These are phyloP conservation scores for Cheilosia impressa DNA, from an alignment of 2,888 invertebrate species.

Conservation along the genomic window DNA sequence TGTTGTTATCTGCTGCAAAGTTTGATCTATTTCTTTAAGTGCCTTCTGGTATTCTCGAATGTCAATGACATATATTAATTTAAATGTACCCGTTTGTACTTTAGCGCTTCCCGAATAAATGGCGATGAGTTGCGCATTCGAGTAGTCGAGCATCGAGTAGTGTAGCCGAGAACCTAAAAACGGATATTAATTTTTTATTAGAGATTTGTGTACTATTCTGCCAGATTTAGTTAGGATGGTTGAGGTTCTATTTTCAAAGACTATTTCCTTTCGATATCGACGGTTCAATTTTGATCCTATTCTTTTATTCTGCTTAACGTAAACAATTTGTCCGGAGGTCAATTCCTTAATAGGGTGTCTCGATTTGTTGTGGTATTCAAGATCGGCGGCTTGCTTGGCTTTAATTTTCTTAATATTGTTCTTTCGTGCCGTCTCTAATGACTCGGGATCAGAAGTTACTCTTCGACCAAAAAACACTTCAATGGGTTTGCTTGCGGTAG, in stretches of 20 bases:
- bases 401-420: slow-evolving; percentile 62
- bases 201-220: neutral
- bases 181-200: slow-evolving; percentile 30
- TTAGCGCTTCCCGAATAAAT: no score
- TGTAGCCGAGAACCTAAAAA: slow-evolving; percentile 25
- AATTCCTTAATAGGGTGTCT: slow-evolving; percentile 50
- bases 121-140: no score
- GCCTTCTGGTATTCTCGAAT: slow-evolving; percentile 20
- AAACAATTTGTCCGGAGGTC: no score
- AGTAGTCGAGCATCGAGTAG: neutral
- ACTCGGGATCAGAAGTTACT: slow-evolving; percentile 50
- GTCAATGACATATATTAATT: slow-evolving; percentile 36
- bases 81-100: slow-evolving; percentile 39
- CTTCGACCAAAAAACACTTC: slow-evolving; percentile 60
- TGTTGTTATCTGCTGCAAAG: neutral
- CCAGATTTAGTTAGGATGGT: slow-evolving; percentile 22
- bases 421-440: slow-evolving; percentile 54
- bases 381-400: slow-evolving; percentile 43
- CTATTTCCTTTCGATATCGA: slow-evolving; percentile 2
- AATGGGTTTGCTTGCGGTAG: slow-evolving; percentile 62
- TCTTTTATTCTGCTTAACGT: no score
- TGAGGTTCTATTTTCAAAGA: slow-evolving; percentile 1
- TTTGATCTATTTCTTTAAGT: neutral
- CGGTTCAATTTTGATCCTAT: neutral
- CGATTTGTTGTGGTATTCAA: slow-evolving; percentile 58